These are phyloP conservation scores for Chloroclysta siterata DNA, from an alignment of 2,888 invertebrate species.

Conservation along the genomic window DNA sequence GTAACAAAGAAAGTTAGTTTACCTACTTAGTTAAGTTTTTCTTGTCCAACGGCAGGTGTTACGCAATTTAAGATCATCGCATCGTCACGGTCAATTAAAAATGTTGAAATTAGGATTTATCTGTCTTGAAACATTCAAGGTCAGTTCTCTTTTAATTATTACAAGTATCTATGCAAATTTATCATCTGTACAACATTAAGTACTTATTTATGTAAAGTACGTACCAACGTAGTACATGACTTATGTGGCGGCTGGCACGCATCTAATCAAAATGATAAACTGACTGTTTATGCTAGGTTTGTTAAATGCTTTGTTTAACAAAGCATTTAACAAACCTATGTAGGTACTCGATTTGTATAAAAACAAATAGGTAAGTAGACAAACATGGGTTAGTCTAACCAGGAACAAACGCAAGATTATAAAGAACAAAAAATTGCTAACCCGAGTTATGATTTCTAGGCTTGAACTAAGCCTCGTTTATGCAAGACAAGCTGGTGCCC, in stretches of 20 bases:
- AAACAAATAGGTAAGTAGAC: too few relatives aligned
- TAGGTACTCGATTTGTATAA: too few relatives aligned
- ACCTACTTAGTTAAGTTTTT: background rate
- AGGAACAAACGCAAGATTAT: too few relatives aligned
- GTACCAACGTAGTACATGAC: background rate
- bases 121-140: slow-evolving; percentile 6
- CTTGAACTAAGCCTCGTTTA: too few relatives aligned
- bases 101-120: slow-evolving; percentile 8
- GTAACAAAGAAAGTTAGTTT: slow-evolving; percentile 3
- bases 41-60: background rate
- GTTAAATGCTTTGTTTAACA: background rate
- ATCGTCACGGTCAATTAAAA: slow-evolving; percentile 7
- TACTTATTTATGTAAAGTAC: background rate
- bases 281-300: background rate
- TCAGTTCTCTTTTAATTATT: slow-evolving; percentile 9
- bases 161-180: slow-evolving; percentile 4
- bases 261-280: background rate
- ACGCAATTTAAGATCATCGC: slow-evolving; percentile 7
- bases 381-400: too few relatives aligned
- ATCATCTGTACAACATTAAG: background rate
- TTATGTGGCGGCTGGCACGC: background rate
- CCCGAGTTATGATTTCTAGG: too few relatives aligned
- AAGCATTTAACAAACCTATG: too few relatives aligned
- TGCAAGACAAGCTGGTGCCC: too few relatives aligned
- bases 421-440: too few relatives aligned